Percentiles rank a stretch among this genome's conserved stretches.
These are phyloP conservation scores for Papilio xuthus DNA, from an alignment of 1,140 invertebrate genomes.

Conservation along the genomic window DNA sequence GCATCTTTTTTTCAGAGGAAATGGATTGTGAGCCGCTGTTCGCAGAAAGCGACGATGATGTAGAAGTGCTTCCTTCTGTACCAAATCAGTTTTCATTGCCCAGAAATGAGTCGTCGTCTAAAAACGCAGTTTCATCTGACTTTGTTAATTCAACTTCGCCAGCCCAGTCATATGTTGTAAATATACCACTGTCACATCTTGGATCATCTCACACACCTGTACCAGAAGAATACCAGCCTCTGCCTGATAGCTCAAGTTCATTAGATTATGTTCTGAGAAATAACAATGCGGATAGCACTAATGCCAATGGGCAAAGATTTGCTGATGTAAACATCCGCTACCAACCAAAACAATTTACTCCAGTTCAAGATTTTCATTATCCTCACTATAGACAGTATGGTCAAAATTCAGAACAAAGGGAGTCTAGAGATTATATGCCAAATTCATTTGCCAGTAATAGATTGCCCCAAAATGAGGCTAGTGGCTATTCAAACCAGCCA, in stretches of 20 bases:
- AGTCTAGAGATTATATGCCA: constrained; percentile 52
- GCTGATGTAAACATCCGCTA: constrained; percentile 69
- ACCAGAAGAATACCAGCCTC: constrained; percentile 75
- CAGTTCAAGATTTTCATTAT: constrained; percentile 62
- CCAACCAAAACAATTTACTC: constrained; percentile 63
- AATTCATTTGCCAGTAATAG: constrained; percentile 62
- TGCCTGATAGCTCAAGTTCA: constrained; percentile 74
- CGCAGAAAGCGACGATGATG: constrained; percentile 80
- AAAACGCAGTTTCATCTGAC: constrained; percentile 69
- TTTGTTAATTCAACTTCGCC: constrained; percentile 72
- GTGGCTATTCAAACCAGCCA: constrained; percentile 56
- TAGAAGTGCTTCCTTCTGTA: constrained; percentile 69
- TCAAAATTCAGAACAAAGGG: constrained; percentile 45
- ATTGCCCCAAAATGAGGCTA: constrained; percentile 60
- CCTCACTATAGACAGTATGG: constrained; percentile 49
- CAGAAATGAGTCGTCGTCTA: constrained; percentile 52
- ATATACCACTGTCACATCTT: constrained; percentile 57
- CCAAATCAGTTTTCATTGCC: constrained; percentile 48
- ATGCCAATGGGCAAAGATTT: constrained; percentile 50
- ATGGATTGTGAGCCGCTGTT: constrained; percentile 80
- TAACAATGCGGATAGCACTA: constrained; percentile 54
- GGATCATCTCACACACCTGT: constrained; percentile 66
- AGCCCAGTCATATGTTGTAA: constrained; percentile 61
- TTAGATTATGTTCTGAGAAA: constrained; percentile 59
- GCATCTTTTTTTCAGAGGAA: constrained; percentile 66